Conservation (phyloP, 2,113 vertebrate species). For the Catharus fuscescens region DNA sequence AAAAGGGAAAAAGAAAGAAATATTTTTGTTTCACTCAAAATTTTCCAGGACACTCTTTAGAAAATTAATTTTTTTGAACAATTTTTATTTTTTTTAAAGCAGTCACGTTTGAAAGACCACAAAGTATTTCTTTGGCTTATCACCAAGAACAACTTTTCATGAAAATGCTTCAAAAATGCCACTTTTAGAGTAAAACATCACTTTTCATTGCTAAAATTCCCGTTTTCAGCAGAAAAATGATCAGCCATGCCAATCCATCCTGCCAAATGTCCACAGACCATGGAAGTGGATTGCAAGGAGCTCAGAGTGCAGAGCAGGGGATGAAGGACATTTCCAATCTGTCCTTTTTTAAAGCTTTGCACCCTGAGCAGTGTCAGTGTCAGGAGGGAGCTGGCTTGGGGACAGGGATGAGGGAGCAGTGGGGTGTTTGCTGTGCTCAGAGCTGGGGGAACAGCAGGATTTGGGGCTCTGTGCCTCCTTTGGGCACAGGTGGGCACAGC, state of each 20-base stretch:
- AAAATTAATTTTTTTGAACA: not conserved
- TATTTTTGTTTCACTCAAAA: not conserved
- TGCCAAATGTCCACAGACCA: not conserved
- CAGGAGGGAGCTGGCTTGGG: not conserved
- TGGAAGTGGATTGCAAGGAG: not conserved
- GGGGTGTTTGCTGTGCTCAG: not conserved
- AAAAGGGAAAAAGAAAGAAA: not conserved
- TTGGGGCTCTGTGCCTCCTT: too few species aligned
- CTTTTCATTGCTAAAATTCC: not conserved
- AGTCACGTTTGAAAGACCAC: not conserved
- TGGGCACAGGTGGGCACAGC: conserved; percentile 56
- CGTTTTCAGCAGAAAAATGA: not conserved
- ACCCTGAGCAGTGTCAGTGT: not conserved
- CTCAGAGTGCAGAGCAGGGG: not conserved
- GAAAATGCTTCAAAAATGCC: not conserved
- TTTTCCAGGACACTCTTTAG: not conserved
- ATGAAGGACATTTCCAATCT: conserved; percentile 8
- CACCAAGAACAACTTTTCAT: not conserved
- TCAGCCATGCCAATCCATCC: conserved; percentile 8
- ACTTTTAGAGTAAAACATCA: rapidly evolving
- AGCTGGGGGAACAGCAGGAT: not conserved
- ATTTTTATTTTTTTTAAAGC: rapidly evolving
- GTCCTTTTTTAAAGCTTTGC: not conserved
- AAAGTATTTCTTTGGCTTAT: not conserved
- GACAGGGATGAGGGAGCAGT: not conserved